Conservation (phyloP, 2,888 invertebrate species). For the Diarsia rubi region DNA sequence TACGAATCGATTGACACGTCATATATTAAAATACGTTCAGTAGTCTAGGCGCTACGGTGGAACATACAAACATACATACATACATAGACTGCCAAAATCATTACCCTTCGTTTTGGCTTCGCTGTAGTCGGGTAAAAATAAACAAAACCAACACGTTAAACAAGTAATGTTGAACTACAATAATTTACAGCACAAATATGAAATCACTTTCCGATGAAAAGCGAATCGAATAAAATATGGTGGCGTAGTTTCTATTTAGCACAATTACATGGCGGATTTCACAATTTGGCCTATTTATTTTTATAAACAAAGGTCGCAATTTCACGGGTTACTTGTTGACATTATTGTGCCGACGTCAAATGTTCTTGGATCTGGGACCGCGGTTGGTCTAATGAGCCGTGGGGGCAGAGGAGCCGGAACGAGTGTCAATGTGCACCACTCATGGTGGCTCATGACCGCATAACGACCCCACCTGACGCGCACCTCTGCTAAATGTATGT, state of each 20-base stretch:
- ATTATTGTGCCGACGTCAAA: constrained; percentile 64
- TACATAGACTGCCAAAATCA: too few species aligned
- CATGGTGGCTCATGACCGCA: constrained; percentile 55
- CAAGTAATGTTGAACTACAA: constrained; percentile 24
- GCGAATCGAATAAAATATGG: constrained; percentile 45
- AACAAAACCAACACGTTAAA: constrained; percentile 5
- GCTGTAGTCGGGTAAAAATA: too few species aligned
- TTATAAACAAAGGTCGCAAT: constrained; percentile 59
- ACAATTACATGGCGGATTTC: constrained; percentile 59
- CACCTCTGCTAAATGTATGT: constrained; percentile 49
- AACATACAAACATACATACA: too few species aligned
- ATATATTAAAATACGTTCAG: too few species aligned
- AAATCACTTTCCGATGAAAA: constrained; percentile 39
- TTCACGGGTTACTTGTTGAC: constrained; percentile 61
- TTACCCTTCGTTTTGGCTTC: too few species aligned
- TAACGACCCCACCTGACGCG: constrained; percentile 58
- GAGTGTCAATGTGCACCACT: constrained; percentile 62
- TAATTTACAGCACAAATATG: constrained; percentile 13
- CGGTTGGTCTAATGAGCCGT: constrained; percentile 72
- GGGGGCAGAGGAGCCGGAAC: constrained; percentile 57
- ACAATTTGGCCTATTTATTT: constrained; percentile 60
- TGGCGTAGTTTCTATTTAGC: constrained; percentile 51
- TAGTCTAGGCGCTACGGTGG: too few species aligned
- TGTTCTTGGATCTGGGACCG: constrained; percentile 61
- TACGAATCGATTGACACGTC: too few species aligned